Conservation (phyloP, 2,113 vertebrate genomes). For the Strigops habroptila region DNA sequence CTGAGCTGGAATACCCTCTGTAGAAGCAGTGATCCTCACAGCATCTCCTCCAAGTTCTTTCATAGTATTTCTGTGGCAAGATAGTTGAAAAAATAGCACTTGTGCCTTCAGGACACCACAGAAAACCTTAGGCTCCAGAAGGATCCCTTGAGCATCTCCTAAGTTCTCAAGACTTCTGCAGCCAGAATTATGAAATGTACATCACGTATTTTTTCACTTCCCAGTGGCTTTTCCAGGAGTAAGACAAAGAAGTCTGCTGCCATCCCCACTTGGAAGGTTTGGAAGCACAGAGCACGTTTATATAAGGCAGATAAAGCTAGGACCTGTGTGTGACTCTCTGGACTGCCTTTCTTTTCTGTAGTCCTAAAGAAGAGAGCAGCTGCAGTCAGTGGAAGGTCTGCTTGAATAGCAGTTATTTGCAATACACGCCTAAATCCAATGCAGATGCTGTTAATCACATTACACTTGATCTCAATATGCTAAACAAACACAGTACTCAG, state of each 20-base stretch:
- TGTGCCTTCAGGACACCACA: background rate
- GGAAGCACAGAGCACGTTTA: background rate
- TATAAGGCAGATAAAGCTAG: background rate
- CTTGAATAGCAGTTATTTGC: background rate
- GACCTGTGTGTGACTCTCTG: background rate
- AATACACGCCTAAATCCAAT: constrained; percentile 16
- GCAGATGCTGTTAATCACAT: constrained; percentile 26
- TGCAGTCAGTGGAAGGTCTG: background rate
- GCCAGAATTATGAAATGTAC: background rate
- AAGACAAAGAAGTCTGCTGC: background rate
- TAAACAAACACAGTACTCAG: constrained; percentile 28
- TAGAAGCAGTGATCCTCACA: background rate
- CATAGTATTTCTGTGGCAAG: background rate
- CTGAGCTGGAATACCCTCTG: background rate
- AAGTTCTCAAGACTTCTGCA: background rate
- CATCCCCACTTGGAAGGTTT: background rate
- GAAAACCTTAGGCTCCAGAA: background rate
- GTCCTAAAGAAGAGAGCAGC: background rate
- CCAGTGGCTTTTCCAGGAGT: background rate
- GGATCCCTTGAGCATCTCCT: background rate
- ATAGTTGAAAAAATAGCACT: background rate
- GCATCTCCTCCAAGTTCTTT: background rate
- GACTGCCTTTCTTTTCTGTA: background rate
- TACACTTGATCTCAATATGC: constrained; percentile 18
- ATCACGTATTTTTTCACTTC: background rate